Evolutionary conservation across 2,797 vertebrate species (phyloP).

Genomic region (Podargus strigoides): DNA sequence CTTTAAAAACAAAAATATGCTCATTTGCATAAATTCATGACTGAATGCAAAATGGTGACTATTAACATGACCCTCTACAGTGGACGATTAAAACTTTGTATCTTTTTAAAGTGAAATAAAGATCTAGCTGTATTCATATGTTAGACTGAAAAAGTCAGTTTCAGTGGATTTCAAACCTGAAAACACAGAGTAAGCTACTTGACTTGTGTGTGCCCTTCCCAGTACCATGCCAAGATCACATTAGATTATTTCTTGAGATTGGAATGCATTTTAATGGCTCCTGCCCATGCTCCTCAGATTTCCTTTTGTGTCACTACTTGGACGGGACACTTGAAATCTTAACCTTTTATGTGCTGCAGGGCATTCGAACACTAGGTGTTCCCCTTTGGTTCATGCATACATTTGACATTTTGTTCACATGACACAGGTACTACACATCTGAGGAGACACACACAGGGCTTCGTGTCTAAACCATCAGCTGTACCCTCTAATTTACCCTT

Average conservation of each 20-base stretch:
- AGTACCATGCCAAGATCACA: not conserved
- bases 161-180: not conserved
- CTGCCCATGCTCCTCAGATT: not conserved
- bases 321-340: accelerated
- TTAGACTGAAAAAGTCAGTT: not conserved
- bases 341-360: accelerated
- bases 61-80: not conserved
- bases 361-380: not conserved
- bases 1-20: conserved; percentile 68
- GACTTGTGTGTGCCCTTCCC: not conserved
- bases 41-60: not conserved
- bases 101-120: not conserved
- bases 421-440: not conserved
- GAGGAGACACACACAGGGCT: not conserved
- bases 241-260: not conserved
- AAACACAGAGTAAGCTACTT: not conserved
- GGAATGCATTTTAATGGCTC: not conserved
- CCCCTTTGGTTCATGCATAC: too few relatives aligned
- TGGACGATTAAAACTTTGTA: not conserved
- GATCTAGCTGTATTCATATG: not conserved
- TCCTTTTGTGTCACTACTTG: not conserved
- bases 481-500: not conserved
- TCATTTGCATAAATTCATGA: not conserved
- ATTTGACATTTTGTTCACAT: not conserved
- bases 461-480: not conserved